Base-by-base conservation (phyloP, 1,140 invertebrate species). In the Holcopasites calliopsidis region DNA sequence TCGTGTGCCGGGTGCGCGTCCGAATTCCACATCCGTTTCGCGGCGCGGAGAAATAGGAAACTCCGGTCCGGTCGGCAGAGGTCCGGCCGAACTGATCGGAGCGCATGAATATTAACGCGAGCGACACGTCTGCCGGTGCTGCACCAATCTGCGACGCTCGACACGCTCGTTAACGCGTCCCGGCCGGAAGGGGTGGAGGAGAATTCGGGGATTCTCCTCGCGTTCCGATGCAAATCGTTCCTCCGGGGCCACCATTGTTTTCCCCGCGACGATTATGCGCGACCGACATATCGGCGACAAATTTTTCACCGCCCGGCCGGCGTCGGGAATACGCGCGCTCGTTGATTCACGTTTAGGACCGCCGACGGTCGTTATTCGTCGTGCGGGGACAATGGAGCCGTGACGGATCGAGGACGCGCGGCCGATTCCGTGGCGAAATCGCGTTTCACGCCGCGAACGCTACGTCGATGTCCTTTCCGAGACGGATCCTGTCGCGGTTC, bases 131-230 rank as follows among this genome's bases (percentile, higher is more conserved):
- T 52, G 55, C 54, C 21, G 66, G 11, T 69, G 58, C 8, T 84
- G 86, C 82, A 83, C 83, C 71, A 85, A 86, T 88, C 86, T 86
- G 80, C 78, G 81, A 84, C 76, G 69, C 77, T 69, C 47, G 66
- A 78, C 75, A 78, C 76, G 80, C 83, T 83, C 75, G 79, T 83
- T 80, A 78, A 77, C 66, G 75, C 28, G 55, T 54, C 79, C 65
- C 57, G 28, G 64, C 44, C 61, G 38, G 58, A 60, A 70, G 33
- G 26, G 57, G 65, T 57, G 52, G 58, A 47, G 31, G 58, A 33
- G 60, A 64, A 38, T 52, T 62, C 60, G 60, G 26, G 58, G 76
- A 80, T 80, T 81, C 80, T 64, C 75, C 62, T 71, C 78, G 71
- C 66, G 64, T 76, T 79, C 80, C 82, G 47, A 87, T 87, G 86